These are phyloP conservation scores for Brachionus plicatilis DNA, from an alignment of 1,140 invertebrate species.

Conservation along the genomic window DNA sequence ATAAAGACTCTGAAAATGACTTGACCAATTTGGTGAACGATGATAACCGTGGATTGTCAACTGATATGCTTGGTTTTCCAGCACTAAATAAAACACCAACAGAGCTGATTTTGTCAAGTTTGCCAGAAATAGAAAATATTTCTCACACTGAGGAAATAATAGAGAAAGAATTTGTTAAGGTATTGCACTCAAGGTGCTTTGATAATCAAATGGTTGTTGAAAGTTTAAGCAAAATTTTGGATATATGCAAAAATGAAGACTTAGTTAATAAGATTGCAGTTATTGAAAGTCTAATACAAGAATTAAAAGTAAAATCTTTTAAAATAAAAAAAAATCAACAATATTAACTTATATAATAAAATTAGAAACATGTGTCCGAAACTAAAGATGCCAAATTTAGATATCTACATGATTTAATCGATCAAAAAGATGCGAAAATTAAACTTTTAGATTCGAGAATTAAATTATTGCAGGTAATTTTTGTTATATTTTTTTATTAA, in stretches of 20 bases:
- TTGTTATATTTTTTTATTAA: background rate
- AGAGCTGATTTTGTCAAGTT: background rate
- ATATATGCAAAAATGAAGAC: background rate
- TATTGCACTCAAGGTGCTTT: background rate
- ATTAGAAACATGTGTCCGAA: background rate
- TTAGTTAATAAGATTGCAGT: background rate
- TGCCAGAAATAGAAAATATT: background rate
- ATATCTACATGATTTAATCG: background rate
- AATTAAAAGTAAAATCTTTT: background rate
- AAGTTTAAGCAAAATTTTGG: background rate
- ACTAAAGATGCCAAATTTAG: constrained; percentile 11
- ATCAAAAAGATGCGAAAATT: constrained; percentile 15
- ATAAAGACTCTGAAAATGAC: background rate
- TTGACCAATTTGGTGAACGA: background rate
- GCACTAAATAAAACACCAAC: background rate
- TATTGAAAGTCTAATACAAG: background rate
- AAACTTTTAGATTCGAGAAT: constrained; percentile 18
- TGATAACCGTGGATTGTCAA: constrained; percentile 3
- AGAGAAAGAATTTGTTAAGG: background rate
- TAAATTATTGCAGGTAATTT: constrained; percentile 13
- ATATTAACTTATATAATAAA: background rate
- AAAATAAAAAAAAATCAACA: background rate
- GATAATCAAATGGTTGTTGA: background rate
- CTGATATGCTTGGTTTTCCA: constrained; percentile 33
- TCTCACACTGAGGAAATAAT: background rate